A percentile compares a stretch with the other conserved stretches of the same genome.
Conservation (phyloP, 2,113 vertebrate genomes). For the Sinosuthora webbiana region DNA sequence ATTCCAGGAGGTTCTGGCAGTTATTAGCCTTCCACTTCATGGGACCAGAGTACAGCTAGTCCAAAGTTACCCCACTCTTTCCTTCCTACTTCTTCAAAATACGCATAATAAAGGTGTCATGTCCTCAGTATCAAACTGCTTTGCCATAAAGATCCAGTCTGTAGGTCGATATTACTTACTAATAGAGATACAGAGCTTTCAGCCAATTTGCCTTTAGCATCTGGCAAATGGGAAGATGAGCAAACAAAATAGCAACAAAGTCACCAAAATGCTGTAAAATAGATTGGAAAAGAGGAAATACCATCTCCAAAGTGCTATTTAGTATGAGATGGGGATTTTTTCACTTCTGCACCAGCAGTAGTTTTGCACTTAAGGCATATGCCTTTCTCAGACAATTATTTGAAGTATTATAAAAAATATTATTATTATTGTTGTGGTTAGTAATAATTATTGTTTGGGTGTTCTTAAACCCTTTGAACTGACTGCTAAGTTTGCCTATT, state of each 20-base stretch:
- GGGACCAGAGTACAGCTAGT: not conserved
- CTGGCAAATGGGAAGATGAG: slow-evolving; percentile 18
- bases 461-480: slow-evolving; percentile 22
- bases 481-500: not conserved
- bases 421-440: not conserved
- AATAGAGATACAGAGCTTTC: not conserved
- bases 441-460: not conserved
- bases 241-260: not conserved
- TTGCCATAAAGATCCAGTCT: not conserved
- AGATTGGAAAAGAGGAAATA: slow-evolving; percentile 13
- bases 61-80: not conserved
- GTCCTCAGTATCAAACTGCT: not conserved
- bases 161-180: not conserved
- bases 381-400: not conserved
- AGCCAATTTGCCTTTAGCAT: slow-evolving; percentile 22
- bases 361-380: not conserved
- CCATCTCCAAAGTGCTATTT: not conserved
- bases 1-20: not conserved
- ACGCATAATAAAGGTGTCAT: not conserved
- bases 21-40: not conserved
- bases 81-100: not conserved
- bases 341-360: not conserved
- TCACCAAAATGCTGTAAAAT: slow-evolving; percentile 34
- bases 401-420: not conserved
- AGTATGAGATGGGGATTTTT: not conserved